These are phyloP conservation scores for Troides helena DNA, from an alignment of 2,888 invertebrate species.

Conservation along the genomic window DNA sequence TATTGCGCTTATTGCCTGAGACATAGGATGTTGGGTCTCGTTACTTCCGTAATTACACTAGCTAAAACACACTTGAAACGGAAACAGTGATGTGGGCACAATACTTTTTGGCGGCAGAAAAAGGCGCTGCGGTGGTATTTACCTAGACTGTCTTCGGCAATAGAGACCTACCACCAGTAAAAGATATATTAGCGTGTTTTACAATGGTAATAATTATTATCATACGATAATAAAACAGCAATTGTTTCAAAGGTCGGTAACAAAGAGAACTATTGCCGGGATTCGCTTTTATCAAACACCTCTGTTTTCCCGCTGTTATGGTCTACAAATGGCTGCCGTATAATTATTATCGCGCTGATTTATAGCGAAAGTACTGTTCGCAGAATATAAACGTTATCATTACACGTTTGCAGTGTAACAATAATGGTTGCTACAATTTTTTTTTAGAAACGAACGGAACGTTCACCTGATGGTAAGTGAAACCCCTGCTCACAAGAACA, in stretches of 20 bases:
- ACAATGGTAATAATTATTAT: constrained; percentile 40
- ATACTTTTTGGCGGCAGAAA: too few species aligned
- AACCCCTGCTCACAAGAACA: too few species aligned
- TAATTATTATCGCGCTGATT: constrained; percentile 76
- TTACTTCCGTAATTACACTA: too few species aligned
- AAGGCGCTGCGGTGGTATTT: too few species aligned
- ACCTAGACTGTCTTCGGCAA: too few species aligned
- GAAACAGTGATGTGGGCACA: too few species aligned
- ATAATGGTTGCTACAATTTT: constrained; percentile 25
- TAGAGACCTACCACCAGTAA: too few species aligned
- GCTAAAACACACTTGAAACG: too few species aligned
- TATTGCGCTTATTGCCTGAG: too few species aligned
- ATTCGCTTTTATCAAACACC: constrained; percentile 47
- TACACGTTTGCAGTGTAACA: constrained; percentile 43
- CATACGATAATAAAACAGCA: constrained; percentile 34
- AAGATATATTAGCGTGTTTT: background rate
- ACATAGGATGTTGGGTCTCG: too few species aligned
- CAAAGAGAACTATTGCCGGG: constrained; percentile 33
- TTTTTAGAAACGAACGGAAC: too few species aligned
- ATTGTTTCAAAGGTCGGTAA: constrained; percentile 36
- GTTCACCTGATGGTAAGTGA: too few species aligned
- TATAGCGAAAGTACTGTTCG: constrained; percentile 64
- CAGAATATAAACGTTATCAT: constrained; percentile 69
- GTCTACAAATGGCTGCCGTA: constrained; percentile 64
- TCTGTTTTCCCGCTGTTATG: constrained; percentile 58